Evolutionary conservation across 23 tunicate genomes (phyloP), one percentile per base, ranked within the genome.

Genomic region (Clavelina lepadiformis): DNA sequence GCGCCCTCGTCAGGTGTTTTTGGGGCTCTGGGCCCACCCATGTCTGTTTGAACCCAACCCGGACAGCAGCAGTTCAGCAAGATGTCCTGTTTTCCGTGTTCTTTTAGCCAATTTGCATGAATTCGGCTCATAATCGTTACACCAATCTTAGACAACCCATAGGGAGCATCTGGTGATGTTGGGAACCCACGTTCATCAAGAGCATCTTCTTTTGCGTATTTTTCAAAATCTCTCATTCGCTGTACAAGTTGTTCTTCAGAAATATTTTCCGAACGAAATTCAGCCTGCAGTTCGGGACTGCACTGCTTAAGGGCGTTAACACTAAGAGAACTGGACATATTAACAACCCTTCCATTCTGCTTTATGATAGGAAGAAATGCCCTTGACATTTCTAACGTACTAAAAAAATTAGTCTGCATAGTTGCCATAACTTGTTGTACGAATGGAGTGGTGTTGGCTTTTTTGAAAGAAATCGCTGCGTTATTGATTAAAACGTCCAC

Each of bases 41-140:
- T 86, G 35, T 80, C 81, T 3, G 88, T 86, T 11, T 73, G 58
- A 8, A 71, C 86, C 81, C 81, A 86, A n/a, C 95, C 95, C 35
- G 88, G 95, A 46, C 88, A 86, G 56, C 88, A 86, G 8, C 63
- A 63, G 41, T 86, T 86, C 19, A 85, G 49, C 30, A 85, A 58
- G 36, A 85, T 35, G 27, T 72, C 61, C 3, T 73, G 61, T 23
- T 62, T 56, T 20, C 83, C 82, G 18, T 51, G 31, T 2, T 56
- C 29, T 4, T 29, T 53, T 21, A 53, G 8, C 67, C 53, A 15
- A 5, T 63, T 31, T 0, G 78, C 77, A 55, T 31, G 66, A 4
- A 78, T 28, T 1, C 32, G 31, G 25, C 46, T 56, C 46, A 78
- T 13, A 18, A 51, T n/a, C 15, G 30, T 78, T 15, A 78, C 67